phyloP scores from a whole-genome alignment of 1,140 invertebrate species.

The Procambarus clarkii region DNA sequence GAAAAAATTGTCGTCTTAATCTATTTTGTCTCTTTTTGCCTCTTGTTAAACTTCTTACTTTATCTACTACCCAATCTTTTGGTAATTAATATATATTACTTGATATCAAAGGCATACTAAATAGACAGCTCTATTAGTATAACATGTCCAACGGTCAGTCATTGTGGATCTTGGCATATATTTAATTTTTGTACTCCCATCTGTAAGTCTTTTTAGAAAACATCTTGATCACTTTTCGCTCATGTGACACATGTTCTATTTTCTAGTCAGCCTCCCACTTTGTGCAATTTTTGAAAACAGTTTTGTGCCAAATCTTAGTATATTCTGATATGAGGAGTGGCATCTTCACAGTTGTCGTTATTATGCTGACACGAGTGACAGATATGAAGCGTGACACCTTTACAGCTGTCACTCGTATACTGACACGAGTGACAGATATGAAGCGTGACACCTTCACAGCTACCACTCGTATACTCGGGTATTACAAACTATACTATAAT shows the following conservation, averaged over 20 bases:
- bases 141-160: conserved; percentile 8
- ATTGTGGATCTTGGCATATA: conserved; percentile 23
- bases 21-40: conserved; percentile 28
- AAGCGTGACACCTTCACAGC: neutral
- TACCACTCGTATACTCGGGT: neutral
- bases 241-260: conserved; percentile 52
- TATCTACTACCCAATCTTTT: conserved; percentile 25
- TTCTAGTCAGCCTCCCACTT: conserved; percentile 51
- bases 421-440: no score
- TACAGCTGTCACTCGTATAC: no score
- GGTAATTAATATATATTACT: conserved; percentile 17
- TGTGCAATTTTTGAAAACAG: conserved; percentile 51
- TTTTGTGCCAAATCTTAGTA: conserved; percentile 43
- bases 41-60: conserved; percentile 18
- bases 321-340: neutral
- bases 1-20: conserved; percentile 16
- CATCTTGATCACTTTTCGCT: conserved; percentile 37
- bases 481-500: neutral
- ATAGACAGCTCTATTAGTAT: conserved; percentile 25
- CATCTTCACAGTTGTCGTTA: no score
- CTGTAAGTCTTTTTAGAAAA: neutral
- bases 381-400: no score
- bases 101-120: conserved; percentile 19
- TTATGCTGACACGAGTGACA: no score
- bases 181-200: conserved; percentile 31